Conservation (phyloP, 2,888 invertebrate genomes). For the Dryobotodes eremita region DNA sequence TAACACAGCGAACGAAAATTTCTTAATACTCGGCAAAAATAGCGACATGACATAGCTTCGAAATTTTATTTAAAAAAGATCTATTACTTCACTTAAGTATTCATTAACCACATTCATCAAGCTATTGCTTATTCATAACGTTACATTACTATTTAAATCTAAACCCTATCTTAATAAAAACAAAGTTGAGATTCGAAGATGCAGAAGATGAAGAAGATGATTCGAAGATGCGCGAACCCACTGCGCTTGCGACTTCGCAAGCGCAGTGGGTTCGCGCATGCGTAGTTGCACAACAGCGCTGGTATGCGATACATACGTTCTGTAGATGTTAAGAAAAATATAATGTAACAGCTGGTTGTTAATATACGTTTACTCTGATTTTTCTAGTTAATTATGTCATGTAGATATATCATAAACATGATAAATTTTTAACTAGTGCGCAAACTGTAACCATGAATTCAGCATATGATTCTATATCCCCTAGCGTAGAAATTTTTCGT, state of each 20-base stretch:
- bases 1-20: background rate
- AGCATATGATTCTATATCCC: no score
- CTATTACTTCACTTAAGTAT: slow-evolving; percentile 45
- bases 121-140: slow-evolving; percentile 57
- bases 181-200: slow-evolving; percentile 40
- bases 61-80: slow-evolving; percentile 26
- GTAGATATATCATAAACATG: no score
- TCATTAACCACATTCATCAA: slow-evolving; percentile 57
- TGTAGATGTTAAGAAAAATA: slow-evolving; percentile 27
- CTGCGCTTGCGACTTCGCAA: no score
- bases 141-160: background rate
- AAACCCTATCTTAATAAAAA: background rate
- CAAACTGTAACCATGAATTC: no score
- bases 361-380: background rate
- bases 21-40: background rate
- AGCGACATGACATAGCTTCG: slow-evolving; percentile 14
- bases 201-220: no score
- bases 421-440: no score
- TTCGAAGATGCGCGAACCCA: no score
- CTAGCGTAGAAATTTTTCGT: no score
- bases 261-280: slow-evolving; percentile 55
- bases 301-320: slow-evolving; percentile 53
- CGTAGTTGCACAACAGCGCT: slow-evolving; percentile 60
- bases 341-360: slow-evolving; percentile 19
- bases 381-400: background rate